phyloP scores from a whole-genome alignment of 2,797 vertebrate species.

The Parotocinclus haroldoi region DNA sequence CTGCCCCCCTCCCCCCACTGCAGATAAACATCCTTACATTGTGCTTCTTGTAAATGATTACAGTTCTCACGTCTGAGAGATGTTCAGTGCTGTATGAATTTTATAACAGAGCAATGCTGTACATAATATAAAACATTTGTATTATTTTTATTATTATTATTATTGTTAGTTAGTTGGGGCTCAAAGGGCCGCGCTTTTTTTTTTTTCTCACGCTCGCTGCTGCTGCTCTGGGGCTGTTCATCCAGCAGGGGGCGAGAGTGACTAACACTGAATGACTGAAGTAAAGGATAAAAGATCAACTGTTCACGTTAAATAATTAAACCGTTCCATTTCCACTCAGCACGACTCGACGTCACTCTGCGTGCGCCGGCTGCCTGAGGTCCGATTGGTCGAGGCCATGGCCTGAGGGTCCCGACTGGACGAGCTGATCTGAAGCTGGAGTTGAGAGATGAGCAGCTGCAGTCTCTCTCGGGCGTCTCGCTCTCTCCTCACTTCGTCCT shows the following conservation, averaged over 20 bases:
- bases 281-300: not conserved
- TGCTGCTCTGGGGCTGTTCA: not conserved
- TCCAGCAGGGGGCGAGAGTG: not conserved
- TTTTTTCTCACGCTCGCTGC: not conserved
- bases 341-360: not conserved
- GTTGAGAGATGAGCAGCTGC: conserved; percentile 85
- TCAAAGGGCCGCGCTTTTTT: not conserved
- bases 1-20: too few relatives aligned
- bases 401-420: not conserved
- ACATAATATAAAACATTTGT: too few relatives aligned
- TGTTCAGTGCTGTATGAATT: too few relatives aligned
- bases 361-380: not conserved
- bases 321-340: not conserved
- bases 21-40: too few relatives aligned
- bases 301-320: not conserved
- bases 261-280: not conserved
- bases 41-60: too few relatives aligned
- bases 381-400: conserved; percentile 1
- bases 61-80: too few relatives aligned
- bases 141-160: too few relatives aligned
- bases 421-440: conserved; percentile 77
- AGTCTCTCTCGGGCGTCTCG: conserved; percentile 88
- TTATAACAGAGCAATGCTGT: too few relatives aligned
- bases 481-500: conserved; percentile 88
- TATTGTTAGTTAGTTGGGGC: too few relatives aligned